Evolutionary conservation across 2,888 invertebrate genomes (phyloP), one percentile per base, ranked within the genome.

Genomic region (Branchipolynoe longqiensis): DNA sequence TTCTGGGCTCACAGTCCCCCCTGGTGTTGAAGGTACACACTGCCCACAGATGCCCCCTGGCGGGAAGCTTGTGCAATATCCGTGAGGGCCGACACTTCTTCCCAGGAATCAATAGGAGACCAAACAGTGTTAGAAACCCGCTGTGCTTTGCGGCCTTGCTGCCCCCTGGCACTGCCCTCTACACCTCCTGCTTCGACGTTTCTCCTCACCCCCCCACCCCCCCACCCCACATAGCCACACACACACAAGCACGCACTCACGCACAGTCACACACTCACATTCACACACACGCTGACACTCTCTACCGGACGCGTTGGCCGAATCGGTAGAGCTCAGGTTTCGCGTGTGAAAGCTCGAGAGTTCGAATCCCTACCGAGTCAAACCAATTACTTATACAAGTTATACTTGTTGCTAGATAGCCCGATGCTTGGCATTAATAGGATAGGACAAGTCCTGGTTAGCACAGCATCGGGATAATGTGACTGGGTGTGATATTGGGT

Each of bases 21-120:
- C 58, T 25, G 6, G 31, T 33, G 31, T 6, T 33, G 33, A 62
- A 4, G 31, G 31, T 8, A 3, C 6, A 4, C 31, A 4, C 1
- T 25, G 62, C 38, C 12, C 69, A 12, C 2, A 12, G 38, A 12
- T 14, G 69, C 31, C 62, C 31, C 62, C 28, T 62, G 22, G 62
- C 31, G 64, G 6, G 31, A 4, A 64, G 33, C 28, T n/a, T n/a
- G 69, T 14, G 36, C 69, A 69, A 69, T 69, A 33, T 69, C 69
- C 69, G 33, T 69, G 36, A 4, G n/a, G 2, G 3, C 38, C 38
- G 36, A 33, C 38, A 69, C 69, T 18, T 22, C 4, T 22, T 69
- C 38, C 38, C 18, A 36, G 38, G 69, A 69, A 69, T 69, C 69
- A 69, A 69, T 69, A 69, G 36, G 38, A 69, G n/a, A 14, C 69